Evolutionary conservation across 2,797 vertebrate genomes (phyloP).

Genomic region (Furcifer pardalis): DNA sequence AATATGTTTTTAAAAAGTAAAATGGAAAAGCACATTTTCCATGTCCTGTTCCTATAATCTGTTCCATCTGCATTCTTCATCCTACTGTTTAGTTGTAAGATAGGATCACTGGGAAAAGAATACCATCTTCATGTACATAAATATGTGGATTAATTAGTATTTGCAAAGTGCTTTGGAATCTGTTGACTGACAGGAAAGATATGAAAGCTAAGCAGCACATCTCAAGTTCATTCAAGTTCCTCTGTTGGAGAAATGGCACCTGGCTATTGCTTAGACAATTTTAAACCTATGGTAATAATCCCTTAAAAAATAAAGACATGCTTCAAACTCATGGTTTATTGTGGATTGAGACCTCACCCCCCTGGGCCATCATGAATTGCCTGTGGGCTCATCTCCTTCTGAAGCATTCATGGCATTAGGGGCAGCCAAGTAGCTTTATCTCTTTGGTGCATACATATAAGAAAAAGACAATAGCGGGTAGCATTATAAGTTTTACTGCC

Average conservation of each 20-base stretch:
- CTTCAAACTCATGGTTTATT: slow-evolving; percentile 56
- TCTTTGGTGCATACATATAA: slow-evolving; percentile 65
- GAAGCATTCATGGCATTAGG: slow-evolving; percentile 59
- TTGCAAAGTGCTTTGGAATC: slow-evolving; percentile 45
- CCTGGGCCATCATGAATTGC: slow-evolving; percentile 39
- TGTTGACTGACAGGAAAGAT: slow-evolving; percentile 51
- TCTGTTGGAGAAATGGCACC: slow-evolving; percentile 43
- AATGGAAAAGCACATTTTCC: neutral
- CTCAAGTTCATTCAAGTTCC: slow-evolving; percentile 48
- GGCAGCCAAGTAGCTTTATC: slow-evolving; percentile 70
- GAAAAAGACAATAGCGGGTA: slow-evolving; percentile 63
- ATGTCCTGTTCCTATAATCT: neutral
- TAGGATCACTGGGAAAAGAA: slow-evolving; percentile 27
- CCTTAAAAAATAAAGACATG: slow-evolving; percentile 59
- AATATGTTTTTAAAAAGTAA: neutral
- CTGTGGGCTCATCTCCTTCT: slow-evolving; percentile 31
- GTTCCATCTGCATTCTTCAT: neutral
- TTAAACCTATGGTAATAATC: slow-evolving; percentile 58
- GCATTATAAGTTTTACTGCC: slow-evolving; percentile 69
- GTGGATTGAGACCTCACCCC: slow-evolving; percentile 33
- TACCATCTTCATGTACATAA: neutral
- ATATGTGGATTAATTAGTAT: slow-evolving; percentile 56
- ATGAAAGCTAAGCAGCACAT: slow-evolving; percentile 48
- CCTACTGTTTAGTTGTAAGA: neutral
- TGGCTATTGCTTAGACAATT: slow-evolving; percentile 49